Conservation (phyloP, 2,113 vertebrate species). For the Prionailurus bengalensis region DNA sequence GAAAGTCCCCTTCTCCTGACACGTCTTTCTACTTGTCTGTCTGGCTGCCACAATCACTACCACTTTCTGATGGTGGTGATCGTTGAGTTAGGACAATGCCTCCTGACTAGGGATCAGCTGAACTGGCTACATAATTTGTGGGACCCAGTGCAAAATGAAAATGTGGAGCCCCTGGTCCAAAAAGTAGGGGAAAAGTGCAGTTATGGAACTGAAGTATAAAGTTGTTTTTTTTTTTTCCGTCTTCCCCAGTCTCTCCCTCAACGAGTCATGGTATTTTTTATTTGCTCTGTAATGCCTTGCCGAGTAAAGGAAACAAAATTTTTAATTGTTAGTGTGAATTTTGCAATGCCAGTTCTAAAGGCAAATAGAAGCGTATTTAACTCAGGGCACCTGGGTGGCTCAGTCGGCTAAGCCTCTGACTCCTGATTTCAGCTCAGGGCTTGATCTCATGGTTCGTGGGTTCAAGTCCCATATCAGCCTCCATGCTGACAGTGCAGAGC, state of each 20-base stretch:
- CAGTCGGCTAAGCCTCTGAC: too few relatives aligned
- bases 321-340: not conserved
- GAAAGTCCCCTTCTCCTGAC: accelerated
- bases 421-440: too few relatives aligned
- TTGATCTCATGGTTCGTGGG: too few relatives aligned
- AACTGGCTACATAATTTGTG: not conserved
- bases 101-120: not conserved
- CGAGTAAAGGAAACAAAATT: not conserved
- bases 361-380: not conserved
- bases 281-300: not conserved
- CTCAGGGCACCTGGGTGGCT: not conserved
- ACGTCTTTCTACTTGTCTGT: accelerated
- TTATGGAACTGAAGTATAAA: not conserved
- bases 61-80: too few relatives aligned
- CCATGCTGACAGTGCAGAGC: too few relatives aligned
- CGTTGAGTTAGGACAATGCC: not conserved
- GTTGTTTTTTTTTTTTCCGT: not conserved
- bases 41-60: accelerated
- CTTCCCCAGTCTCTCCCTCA: not conserved
- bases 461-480: too few relatives aligned
- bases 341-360: not conserved
- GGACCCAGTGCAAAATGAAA: not conserved
- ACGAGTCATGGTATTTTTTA: not conserved
- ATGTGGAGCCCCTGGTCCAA: not conserved
- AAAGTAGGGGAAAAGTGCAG: not conserved